Evolutionary conservation across 2,888 invertebrate species (phyloP).

Genomic region (Melanostoma mellinum): DNA sequence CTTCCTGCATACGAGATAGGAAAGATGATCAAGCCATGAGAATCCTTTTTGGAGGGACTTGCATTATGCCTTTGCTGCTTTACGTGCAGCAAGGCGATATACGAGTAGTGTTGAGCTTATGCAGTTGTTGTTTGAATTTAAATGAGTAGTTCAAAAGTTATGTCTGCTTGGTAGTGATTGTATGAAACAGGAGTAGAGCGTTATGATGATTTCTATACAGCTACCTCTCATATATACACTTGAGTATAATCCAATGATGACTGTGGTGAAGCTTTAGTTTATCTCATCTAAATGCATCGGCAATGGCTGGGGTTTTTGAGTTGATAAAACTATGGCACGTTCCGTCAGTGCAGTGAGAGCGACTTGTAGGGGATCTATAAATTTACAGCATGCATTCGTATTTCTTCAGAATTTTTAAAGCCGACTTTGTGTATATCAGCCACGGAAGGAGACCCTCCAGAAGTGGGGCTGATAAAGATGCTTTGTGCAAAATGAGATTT

Average conservation of each 20-base stretch:
- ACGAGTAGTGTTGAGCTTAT: too few relatives aligned
- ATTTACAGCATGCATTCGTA: slow-evolving; percentile 54
- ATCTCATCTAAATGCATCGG: slow-evolving; percentile 30
- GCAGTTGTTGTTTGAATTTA: too few relatives aligned
- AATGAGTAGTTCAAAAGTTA: too few relatives aligned
- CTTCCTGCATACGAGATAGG: too few relatives aligned
- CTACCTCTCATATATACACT: too few relatives aligned
- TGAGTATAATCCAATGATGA: neutral
- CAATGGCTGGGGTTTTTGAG: slow-evolving; percentile 30
- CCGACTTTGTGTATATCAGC: too few relatives aligned
- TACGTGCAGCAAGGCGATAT: too few relatives aligned
- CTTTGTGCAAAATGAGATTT: neutral
- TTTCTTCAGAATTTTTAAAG: slow-evolving; percentile 46
- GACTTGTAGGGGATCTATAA: slow-evolving; percentile 44
- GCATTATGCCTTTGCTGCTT: too few relatives aligned
- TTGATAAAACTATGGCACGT: slow-evolving; percentile 66
- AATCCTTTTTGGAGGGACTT: too few relatives aligned
- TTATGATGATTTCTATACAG: too few relatives aligned
- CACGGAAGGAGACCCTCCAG: neutral
- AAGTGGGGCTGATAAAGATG: too few relatives aligned
- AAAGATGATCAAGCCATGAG: too few relatives aligned
- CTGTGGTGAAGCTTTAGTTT: slow-evolving; percentile 21
- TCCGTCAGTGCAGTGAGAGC: slow-evolving; percentile 15
- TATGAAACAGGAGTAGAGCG: neutral
- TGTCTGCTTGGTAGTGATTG: neutral